phyloP scores from a whole-genome alignment of 2,888 invertebrate genomes.

The Latrodectus elegans region DNA sequence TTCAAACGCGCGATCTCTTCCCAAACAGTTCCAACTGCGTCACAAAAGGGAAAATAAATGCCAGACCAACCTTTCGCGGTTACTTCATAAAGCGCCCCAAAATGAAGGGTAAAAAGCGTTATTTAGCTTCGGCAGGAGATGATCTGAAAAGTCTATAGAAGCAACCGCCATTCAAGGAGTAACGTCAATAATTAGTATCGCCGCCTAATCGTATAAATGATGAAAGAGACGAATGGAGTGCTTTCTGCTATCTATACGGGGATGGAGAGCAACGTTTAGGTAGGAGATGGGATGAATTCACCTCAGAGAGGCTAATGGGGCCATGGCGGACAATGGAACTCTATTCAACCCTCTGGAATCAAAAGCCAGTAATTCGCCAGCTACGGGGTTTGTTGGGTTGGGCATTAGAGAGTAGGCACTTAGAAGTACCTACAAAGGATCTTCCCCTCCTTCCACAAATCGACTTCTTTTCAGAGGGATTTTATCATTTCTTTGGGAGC shows the following conservation, averaged over 20 bases:
- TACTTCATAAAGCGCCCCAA: slow-evolving; percentile 50
- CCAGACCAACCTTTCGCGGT: slow-evolving; percentile 47
- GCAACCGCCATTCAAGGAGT: slow-evolving; percentile 49
- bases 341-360: slow-evolving; percentile 60
- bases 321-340: slow-evolving; percentile 43
- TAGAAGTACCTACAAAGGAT: slow-evolving; percentile 60
- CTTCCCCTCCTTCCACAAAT: slow-evolving; percentile 23
- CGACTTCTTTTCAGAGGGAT: slow-evolving; percentile 40
- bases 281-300: slow-evolving; percentile 45
- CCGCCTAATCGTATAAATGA: slow-evolving; percentile 68
- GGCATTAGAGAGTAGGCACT: slow-evolving; percentile 59
- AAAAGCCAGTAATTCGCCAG: slow-evolving; percentile 66
- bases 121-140: slow-evolving; percentile 32
- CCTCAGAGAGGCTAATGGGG: slow-evolving; percentile 64
- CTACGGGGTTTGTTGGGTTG: slow-evolving; percentile 50
- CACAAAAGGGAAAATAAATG: slow-evolving; percentile 44
- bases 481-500: slow-evolving; percentile 29
- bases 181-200: slow-evolving; percentile 67
- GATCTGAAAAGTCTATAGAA: slow-evolving; percentile 47
- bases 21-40: slow-evolving; percentile 3
- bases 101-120: slow-evolving; percentile 51
- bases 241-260: slow-evolving; percentile 20
- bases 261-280: slow-evolving; percentile 52
- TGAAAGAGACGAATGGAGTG: slow-evolving; percentile 42
- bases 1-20: not conserved